Evolutionary conservation across 1,140 invertebrate species (phyloP), one percentile per base, ranked within the genome.

Genomic region (Chionoecetes opilio): DNA sequence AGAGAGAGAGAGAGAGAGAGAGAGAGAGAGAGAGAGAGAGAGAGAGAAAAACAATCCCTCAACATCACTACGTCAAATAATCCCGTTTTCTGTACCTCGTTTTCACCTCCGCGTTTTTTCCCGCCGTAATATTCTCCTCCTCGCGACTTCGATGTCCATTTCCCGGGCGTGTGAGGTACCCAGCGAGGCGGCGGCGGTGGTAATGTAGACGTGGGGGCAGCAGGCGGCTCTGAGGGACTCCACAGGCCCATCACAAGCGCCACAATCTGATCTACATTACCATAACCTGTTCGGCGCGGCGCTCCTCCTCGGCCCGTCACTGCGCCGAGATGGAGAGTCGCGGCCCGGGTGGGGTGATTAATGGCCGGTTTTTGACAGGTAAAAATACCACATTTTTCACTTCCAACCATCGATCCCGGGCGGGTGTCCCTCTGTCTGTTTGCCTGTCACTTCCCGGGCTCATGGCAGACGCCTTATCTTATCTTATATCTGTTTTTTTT

Each of bases 301-400:
- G 21, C n/a, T n/a, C 63, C 63, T 26, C 63, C 63, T n/a, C 21
- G 63, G 21, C 63, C 63, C 63, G 63, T 75, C 63, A n/a, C 63
- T 21, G 5, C 41, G 5, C 21, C 63, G 63, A 17, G 21, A 3
- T n/a, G 63, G n/a, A 21, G 63, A n/a, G 63, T 75, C 21, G 63
- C 21, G 26, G 63, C 63, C 63, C 63, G n/a, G 63, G 63, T 75
- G 63, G 26, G 11, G 63, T 75, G 63, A 75, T 75, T 75, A 75
- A 75, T 75, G 63, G 63, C 11, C 21, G 63, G 11, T 75, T 26
- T 75, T 75, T 75, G 63, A 75, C 63, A 75, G 63, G 63, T 75
- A 75, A 75, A 75, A 75, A 75, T 75, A 75, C 63, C 63, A 75
- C 63, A 75, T 75, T 75, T 75, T 75, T 75, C 63, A 75, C 63